Conservation (phyloP, 2,113 vertebrate genomes). For the Emydocephalus ijimae region DNA sequence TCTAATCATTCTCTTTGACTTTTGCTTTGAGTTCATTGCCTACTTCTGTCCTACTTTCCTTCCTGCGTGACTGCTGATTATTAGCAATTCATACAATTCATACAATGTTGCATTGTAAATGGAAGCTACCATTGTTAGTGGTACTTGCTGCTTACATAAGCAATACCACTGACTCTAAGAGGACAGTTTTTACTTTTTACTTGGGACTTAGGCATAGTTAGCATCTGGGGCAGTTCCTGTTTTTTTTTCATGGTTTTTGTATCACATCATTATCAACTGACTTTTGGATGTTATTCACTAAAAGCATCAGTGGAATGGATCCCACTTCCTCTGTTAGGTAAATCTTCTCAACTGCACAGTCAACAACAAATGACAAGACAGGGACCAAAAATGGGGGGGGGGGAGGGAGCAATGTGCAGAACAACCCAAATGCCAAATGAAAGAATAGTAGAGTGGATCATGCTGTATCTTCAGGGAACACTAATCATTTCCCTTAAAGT, state of each 20-base stretch:
- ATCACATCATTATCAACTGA: neutral
- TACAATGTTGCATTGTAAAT: neutral
- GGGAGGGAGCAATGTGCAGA: neutral
- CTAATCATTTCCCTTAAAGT: neutral
- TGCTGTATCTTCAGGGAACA: neutral
- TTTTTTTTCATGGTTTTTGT: neutral
- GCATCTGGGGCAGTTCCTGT: neutral
- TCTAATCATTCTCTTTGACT: neutral
- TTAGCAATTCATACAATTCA: neutral
- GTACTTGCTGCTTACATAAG: neutral
- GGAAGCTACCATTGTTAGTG: neutral
- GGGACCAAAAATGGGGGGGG: neutral
- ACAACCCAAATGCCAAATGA: neutral
- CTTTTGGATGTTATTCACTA: neutral
- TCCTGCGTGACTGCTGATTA: neutral
- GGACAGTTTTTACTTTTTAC: neutral
- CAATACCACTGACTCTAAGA: neutral
- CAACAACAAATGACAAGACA: neutral
- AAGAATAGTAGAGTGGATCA: neutral
- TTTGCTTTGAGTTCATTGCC: neutral
- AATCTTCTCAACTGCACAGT: neutral
- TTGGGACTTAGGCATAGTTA: neutral
- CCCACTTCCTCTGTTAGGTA: neutral
- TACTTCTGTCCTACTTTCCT: neutral
- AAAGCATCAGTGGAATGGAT: neutral